Percentiles rank a stretch among this genome's conserved stretches.
These are phyloP conservation scores for Scolanthus callimorphus DNA, from an alignment of 92 coral and sea anemone genomes.

Conservation along the genomic window DNA sequence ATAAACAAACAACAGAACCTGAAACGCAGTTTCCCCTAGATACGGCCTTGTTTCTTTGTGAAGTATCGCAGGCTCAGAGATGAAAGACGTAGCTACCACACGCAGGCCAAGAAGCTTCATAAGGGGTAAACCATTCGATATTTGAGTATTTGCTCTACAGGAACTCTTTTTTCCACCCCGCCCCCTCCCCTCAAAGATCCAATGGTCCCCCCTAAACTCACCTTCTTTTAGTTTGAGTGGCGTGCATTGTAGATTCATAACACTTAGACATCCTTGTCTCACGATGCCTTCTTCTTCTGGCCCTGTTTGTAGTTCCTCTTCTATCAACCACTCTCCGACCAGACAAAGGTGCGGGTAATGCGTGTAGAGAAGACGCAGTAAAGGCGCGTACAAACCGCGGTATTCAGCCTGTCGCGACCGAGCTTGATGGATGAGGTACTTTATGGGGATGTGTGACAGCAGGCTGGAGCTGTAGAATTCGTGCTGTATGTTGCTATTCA, in stretches of 20 bases:
- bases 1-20: no score
- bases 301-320: constrained; percentile 54
- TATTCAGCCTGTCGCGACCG: constrained; percentile 75
- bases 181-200: no score
- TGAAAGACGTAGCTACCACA: no score
- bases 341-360: constrained; percentile 94
- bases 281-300: constrained; percentile 12
- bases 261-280: constrained; percentile 13
- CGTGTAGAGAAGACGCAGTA: constrained; percentile 71
- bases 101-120: no score
- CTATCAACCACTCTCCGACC: constrained; percentile 92
- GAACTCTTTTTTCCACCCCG: no score
- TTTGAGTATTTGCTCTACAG: no score
- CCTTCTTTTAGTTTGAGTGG: constrained; percentile 54
- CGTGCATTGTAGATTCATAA: constrained; percentile 44
- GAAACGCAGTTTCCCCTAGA: no score
- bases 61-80: no score
- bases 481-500: constrained; percentile 62
- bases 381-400: constrained; percentile 83
- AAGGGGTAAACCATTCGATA: no score
- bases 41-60: no score
- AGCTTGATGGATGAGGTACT: constrained; percentile 79
- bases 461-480: constrained; percentile 65
- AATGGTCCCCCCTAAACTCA: constrained; percentile 1
- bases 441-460: constrained; percentile 85